Evolutionary conservation across 2,888 invertebrate genomes (phyloP).

Genomic region (Lasius fuliginosus): DNA sequence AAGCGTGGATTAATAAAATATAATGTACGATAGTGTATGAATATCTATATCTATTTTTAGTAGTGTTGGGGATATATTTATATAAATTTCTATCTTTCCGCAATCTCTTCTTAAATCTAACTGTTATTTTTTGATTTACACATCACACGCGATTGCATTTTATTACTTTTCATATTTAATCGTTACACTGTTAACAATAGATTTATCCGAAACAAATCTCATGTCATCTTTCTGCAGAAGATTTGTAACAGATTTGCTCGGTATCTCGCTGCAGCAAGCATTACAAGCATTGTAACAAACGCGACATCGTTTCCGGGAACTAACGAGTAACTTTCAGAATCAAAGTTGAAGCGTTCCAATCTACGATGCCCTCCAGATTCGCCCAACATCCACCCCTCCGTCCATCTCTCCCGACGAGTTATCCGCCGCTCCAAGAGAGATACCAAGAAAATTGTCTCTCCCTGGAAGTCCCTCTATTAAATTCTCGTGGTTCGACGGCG

Average conservation of each 20-base stretch:
- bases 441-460: conserved; percentile 73
- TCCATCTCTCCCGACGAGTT: conserved; percentile 52
- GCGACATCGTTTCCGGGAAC: conserved; percentile 37
- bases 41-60: neutral
- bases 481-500: conserved; percentile 71
- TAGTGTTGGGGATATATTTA: neutral
- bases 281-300: conserved; percentile 45
- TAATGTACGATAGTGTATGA: neutral
- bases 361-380: conserved; percentile 50
- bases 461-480: conserved; percentile 72
- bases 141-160: neutral
- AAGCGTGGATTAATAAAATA: neutral
- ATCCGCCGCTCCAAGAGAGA: conserved; percentile 63
- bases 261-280: conserved; percentile 27
- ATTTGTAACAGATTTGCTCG: neutral
- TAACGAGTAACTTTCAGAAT: conserved; percentile 54
- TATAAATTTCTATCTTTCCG: neutral
- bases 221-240: neutral
- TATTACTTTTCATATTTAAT: neutral
- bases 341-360: conserved; percentile 56
- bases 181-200: neutral
- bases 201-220: neutral
- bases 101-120: neutral
- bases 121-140: neutral
- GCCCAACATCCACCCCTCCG: conserved; percentile 26